Base-by-base conservation (phyloP, 92 coral and sea anemone genomes). In the Phenganax subtilis region DNA sequence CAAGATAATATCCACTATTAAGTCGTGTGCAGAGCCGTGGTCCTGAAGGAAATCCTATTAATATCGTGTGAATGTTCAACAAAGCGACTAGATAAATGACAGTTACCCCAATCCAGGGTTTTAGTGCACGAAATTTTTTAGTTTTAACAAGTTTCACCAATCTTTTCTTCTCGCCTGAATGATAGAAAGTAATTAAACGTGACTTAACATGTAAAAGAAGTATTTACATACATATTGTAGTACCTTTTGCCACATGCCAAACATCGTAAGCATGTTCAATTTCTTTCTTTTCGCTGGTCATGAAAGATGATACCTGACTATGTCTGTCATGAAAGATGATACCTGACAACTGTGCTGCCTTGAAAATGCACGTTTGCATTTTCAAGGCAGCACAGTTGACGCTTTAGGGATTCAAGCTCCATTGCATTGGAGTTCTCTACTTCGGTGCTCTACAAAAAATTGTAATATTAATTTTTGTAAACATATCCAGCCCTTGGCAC, bases 211-310 rank as follows among this genome's bases (percentile, higher is more conserved):
- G n/a, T n/a, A n/a, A n/a, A n/a, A n/a, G n/a, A n/a, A n/a, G n/a
- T n/a, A n/a, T n/a, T n/a, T n/a, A n/a, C n/a, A n/a, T n/a, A n/a
- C n/a, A n/a, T n/a, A n/a, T n/a, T n/a, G n/a, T n/a, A n/a, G 2
- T 25, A 72, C 77, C 77, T 72, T 72, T 72, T 12, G 77, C 77
- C 25, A 72, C 58, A 5, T 72, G 77, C 77, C 77, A 69, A 69
- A 69, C 75, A 69, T 69, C 75, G 20, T 69, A 69, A 0, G 75
- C 52, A 69, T 69, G 75, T 69, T 69, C 51, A 69, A 69, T 68
- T 30, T 68, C 12, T 69, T 69, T 51, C 75, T 69, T 30, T 7
- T 69, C 75, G 20, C 7, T 69, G 0, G 75, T 52, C 54, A 69
- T 69, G 14, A 9, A 69, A 16, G 75, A 9, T 69, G 75, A 69